These are phyloP conservation scores for Synaphobranchus kaupii DNA, from an alignment of 2,797 vertebrate species.

Conservation along the genomic window DNA sequence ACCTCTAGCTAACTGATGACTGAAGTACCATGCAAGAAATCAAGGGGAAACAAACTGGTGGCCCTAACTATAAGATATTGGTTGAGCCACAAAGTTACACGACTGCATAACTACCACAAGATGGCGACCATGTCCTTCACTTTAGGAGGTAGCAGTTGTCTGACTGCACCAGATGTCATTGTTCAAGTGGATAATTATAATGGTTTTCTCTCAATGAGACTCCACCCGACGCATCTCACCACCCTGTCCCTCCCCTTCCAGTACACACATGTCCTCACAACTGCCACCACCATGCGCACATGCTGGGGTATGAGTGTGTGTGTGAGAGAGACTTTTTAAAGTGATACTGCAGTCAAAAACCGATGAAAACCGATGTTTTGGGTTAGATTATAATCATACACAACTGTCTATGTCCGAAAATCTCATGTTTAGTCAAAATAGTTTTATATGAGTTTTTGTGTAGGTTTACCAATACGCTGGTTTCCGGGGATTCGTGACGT, in stretches of 20 bases:
- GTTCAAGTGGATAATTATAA: background rate
- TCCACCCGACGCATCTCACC: background rate
- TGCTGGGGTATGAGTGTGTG: background rate
- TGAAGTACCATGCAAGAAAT: background rate
- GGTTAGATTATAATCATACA: too few species aligned
- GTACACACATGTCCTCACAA: background rate
- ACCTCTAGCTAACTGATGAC: background rate
- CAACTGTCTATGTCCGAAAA: too few species aligned
- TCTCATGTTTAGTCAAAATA: too few species aligned
- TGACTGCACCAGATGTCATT: background rate
- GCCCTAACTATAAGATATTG: background rate
- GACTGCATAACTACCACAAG: conserved; percentile 43
- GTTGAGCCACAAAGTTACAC: background rate
- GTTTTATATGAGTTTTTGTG: too few species aligned
- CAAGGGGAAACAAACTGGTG: too few species aligned
- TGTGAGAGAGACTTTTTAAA: background rate
- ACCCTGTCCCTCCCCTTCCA: background rate
- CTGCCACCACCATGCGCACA: background rate
- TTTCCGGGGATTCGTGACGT: too few species aligned
- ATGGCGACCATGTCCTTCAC: conserved; percentile 36
- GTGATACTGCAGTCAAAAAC: too few species aligned
- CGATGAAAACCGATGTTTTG: too few species aligned
- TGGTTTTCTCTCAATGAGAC: background rate
- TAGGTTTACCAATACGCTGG: too few species aligned
- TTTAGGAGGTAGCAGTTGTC: background rate